These are phyloP conservation scores for Pseudotriccus pelzelni DNA, from an alignment of 2,797 vertebrate genomes.

Conservation along the genomic window DNA sequence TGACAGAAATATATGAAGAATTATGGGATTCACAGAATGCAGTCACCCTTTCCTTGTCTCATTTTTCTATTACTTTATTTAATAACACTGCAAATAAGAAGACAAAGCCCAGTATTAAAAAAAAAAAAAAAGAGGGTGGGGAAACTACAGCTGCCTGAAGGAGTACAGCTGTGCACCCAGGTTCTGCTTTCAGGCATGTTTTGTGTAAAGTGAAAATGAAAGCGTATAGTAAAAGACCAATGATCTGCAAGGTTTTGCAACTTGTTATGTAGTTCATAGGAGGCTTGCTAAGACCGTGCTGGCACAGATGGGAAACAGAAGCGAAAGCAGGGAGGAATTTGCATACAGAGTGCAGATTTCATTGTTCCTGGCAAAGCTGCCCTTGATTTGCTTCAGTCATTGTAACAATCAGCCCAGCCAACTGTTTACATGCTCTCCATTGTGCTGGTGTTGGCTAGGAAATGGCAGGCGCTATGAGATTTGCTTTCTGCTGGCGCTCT, in stretches of 20 bases:
- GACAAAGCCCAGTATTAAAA: not conserved
- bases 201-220: constrained; percentile 55
- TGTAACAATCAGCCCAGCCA: constrained; percentile 47
- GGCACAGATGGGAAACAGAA: constrained; percentile 43
- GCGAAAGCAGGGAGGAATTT: constrained; percentile 50
- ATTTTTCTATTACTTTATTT: not conserved
- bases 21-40: not conserved
- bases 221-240: not conserved
- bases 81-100: not conserved
- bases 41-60: not conserved
- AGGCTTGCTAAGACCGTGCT: constrained; percentile 1
- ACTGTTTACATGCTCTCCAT: constrained; percentile 64
- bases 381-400: constrained; percentile 51
- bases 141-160: not conserved
- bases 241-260: constrained; percentile 3
- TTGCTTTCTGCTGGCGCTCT: constrained; percentile 54
- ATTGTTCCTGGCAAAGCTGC: constrained; percentile 55
- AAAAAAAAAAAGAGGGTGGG: not conserved
- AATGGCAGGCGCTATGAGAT: constrained; percentile 40
- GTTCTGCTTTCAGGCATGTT: constrained; percentile 21
- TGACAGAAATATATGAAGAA: not conserved
- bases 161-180: constrained; percentile 3
- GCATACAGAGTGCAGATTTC: constrained; percentile 53
- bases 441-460: constrained; percentile 66
- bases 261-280: constrained; percentile 9